Evolutionary conservation across 2,113 vertebrate species (phyloP).

Genomic region (Puffinus mauretanicus): DNA sequence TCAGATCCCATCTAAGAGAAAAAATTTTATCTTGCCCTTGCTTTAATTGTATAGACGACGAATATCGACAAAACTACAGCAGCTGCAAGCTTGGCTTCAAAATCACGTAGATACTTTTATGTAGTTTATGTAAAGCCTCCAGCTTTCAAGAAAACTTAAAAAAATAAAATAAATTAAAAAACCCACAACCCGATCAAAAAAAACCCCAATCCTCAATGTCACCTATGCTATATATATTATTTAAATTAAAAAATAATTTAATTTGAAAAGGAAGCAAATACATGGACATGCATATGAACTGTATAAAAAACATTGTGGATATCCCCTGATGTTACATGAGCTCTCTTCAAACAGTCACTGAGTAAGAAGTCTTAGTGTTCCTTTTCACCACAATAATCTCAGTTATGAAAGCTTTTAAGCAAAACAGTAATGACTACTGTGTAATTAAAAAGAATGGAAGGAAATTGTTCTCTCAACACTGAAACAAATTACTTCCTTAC

Average conservation of each 20-base stretch:
- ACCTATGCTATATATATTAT: background rate
- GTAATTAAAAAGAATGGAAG: background rate
- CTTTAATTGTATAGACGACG: background rate
- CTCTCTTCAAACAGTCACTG: background rate
- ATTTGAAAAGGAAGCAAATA: background rate
- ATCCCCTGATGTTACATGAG: background rate
- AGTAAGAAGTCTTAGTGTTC: background rate
- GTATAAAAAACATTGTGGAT: background rate
- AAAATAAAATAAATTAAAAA: background rate
- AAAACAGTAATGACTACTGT: background rate
- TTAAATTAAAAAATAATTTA: background rate
- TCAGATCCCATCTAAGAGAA: background rate
- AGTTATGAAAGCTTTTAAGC: background rate
- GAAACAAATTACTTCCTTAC: background rate
- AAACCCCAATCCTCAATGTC: fast-evolving
- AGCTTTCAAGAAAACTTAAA: background rate
- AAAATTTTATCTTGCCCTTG: background rate
- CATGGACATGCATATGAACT: background rate
- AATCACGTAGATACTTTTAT: background rate
- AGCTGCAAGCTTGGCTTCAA: background rate
- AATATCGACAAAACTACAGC: background rate
- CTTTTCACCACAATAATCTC: background rate
- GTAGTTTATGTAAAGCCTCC: background rate
- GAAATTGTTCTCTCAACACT: background rate
- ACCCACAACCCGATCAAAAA: background rate